Evolutionary conservation across 2,888 invertebrate species (phyloP).

Genomic region (Synergus umbraculus): DNA sequence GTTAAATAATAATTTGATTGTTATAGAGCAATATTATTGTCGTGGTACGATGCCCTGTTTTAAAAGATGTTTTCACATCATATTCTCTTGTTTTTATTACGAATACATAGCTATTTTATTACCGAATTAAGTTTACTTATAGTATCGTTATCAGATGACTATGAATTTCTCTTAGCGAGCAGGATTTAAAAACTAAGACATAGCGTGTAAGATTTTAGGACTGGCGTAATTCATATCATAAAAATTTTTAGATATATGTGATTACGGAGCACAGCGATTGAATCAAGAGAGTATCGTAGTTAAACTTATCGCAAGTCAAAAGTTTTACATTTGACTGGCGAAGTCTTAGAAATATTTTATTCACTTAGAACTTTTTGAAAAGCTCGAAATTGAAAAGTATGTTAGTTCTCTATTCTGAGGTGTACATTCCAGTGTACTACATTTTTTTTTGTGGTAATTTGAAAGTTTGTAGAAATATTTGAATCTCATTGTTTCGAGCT

Average conservation of each 20-base stretch:
- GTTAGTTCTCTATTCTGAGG: neutral
- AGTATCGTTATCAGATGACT: constrained; percentile 50
- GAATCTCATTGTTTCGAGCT: constrained; percentile 20
- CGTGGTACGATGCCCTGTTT: neutral
- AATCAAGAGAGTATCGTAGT: constrained; percentile 57
- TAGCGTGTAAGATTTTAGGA: constrained; percentile 61
- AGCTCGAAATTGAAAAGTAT: constrained; percentile 1
- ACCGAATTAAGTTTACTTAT: constrained; percentile 40
- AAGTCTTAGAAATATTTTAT: neutral
- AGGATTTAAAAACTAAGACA: constrained; percentile 59
- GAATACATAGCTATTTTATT: constrained; percentile 42
- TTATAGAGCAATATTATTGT: neutral
- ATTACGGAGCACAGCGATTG: constrained; percentile 55
- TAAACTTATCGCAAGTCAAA: neutral
- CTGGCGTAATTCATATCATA: constrained; percentile 68
- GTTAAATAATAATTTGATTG: neutral
- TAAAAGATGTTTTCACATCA: constrained; percentile 58
- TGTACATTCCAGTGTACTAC: constrained; percentile 33
- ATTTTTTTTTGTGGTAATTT: neutral
- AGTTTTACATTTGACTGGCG: neutral
- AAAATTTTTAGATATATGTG: constrained; percentile 53
- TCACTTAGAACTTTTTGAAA: neutral
- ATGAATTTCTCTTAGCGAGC: constrained; percentile 54
- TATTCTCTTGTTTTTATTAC: constrained; percentile 59
- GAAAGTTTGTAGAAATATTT: neutral